A percentile compares a stretch with the other conserved stretches of the same genome.
phyloP scores from a whole-genome alignment of 2,797 vertebrate genomes.

The Argya squamiceps region DNA sequence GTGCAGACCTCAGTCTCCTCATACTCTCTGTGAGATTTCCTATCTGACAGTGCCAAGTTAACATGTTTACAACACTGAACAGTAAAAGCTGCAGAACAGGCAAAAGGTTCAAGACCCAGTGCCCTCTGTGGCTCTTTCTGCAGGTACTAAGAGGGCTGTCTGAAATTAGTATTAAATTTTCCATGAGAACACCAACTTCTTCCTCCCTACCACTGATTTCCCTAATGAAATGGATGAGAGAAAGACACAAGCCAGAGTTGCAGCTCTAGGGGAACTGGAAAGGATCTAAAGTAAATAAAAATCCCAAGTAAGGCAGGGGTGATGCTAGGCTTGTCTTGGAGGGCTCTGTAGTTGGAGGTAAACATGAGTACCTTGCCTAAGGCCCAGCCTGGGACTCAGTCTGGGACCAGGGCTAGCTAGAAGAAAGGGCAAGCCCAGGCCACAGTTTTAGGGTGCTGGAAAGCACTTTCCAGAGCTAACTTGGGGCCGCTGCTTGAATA shows the following conservation, averaged over 20 bases:
- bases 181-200: neutral
- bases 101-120: neutral
- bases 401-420: neutral
- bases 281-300: neutral
- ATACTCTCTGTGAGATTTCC: neutral
- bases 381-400: neutral
- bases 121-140: neutral
- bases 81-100: neutral
- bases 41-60: neutral
- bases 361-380: neutral
- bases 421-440: neutral
- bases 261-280: neutral
- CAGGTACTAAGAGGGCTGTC: neutral
- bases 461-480: neutral
- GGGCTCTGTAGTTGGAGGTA: neutral
- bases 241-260: neutral
- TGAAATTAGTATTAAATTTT: neutral
- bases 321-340: neutral
- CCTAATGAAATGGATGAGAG: neutral
- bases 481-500: neutral
- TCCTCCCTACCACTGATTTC: neutral
- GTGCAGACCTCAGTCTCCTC: neutral
- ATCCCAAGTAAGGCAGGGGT: neutral
- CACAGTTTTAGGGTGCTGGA: neutral
- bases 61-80: neutral